Evolutionary conservation across 2,888 invertebrate genomes (phyloP), one percentile per base, ranked within the genome.

Genomic region (Torymus tubicola): DNA sequence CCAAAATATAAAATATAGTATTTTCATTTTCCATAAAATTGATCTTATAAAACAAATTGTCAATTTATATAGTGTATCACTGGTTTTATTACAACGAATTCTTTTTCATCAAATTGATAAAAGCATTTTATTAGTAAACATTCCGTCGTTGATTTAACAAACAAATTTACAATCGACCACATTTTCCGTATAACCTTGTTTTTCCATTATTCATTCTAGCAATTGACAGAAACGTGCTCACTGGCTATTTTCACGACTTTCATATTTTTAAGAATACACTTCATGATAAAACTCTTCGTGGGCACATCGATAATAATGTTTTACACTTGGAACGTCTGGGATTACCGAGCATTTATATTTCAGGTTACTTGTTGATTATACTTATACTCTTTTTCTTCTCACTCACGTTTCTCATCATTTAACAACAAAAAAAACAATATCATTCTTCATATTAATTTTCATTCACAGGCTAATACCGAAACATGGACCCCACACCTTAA

Each of bases 261-360:
- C 86, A 92, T 97, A 10, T 98, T 98, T 90, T 93, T 97, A 73
- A 93, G 97, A 86, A 95, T 98, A 31, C 96, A 96, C 84, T 96
- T 96, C 86, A 92, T 96, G 84, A 92, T 97, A 70, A 98, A 98
- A 92, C 93, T 97, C 86, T 86, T 94, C 0, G 93, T 96, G 70
- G 96, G 95, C 21, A 89, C 93, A 0, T 87, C 92, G 0, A 94
- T 96, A 87, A 93, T 95, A 0, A 85, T 91, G 0, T 92, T 94
- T 82, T 97, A 96, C 88, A 91, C 94, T 0, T 93, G 93, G 89
- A 92, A 95, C 70, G 94, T 96, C n/a, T 93, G 94, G 91, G 92
- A 93, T 69, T 91, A 93, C 53, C 94, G 93, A 85, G 91, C 91
- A 2, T 87, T 89, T 14, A 88, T 93, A 63, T 93, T 93, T 65